Evolutionary conservation across 1,140 invertebrate species (phyloP), one percentile per base, ranked within the genome.

Genomic region (Zaprionus camerounensis): DNA sequence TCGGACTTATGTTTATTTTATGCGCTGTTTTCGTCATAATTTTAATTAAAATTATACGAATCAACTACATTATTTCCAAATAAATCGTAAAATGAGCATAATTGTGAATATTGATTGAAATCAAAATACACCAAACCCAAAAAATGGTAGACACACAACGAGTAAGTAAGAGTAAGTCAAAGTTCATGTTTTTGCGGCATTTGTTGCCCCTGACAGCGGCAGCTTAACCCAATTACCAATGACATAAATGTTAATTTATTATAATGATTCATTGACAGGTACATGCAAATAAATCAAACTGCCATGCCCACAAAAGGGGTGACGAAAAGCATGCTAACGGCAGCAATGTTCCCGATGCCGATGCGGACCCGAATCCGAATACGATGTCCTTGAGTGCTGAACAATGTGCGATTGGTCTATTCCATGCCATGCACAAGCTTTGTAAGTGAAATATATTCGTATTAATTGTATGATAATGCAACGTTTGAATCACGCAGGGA

Each of bases 381-480:
- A 9, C 22, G 6, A 7, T 24, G 5, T 24, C 36, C 7, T 26
- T 71, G 11, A 76, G 56, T 28, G 36, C 20, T 5, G 82, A 86
- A 44, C 80, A 87, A 38, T 76, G 87, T n/a, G 24, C 82, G 7
- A 77, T 77, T 13, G 55, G 44, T n/a, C 17, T 76, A 31, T 57
- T 80, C 3, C 61, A 82, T n/a, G 44, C 57, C 3, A 24, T 84
- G 15, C 24, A 88, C 15, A 88, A 72, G 41, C 36, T 80, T 5
- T 88, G 83, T 87, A 84, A 46, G 81, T 70, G 4, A 6, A 22
- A 38, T 17, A n/a, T 41, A 26, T 26, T 26, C 9, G 3, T 38
- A 64, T 53, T 11, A 13, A 9, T 5, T 26, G 13, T 11, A 28
- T 26, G 11, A 15, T 24, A 63, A n/a, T 20, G 13, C 49, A 7